Evolutionary conservation across 2,113 vertebrate species (phyloP).

Genomic region (Prietella phreatophila): DNA sequence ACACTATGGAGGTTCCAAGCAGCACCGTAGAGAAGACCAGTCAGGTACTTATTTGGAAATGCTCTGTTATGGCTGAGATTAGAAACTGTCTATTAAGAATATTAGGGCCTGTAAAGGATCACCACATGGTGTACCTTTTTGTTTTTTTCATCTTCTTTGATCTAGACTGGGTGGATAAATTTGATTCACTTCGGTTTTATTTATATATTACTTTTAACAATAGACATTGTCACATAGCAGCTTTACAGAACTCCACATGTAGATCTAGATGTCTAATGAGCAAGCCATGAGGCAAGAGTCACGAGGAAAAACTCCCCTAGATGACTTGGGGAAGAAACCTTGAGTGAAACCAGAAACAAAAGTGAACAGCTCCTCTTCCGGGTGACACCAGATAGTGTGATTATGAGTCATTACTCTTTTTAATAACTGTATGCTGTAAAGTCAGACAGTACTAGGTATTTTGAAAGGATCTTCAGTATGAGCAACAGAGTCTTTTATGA

Average conservation of each 20-base stretch:
- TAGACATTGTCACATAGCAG: neutral
- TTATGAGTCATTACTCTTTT: neutral
- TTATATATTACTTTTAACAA: neutral
- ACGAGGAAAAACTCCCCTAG: neutral
- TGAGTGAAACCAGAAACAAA: neutral
- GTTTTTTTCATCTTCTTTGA: neutral
- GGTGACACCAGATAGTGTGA: neutral
- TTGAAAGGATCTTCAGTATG: neutral
- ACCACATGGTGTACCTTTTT: neutral
- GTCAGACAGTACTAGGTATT: neutral
- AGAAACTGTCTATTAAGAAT: neutral
- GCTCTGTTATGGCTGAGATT: neutral
- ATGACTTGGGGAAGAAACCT: neutral
- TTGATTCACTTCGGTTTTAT: neutral
- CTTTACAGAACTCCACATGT: neutral
- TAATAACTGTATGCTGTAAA: neutral
- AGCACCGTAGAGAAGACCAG: conserved; percentile 97
- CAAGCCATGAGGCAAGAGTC: neutral
- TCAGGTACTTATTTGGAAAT: conserved; percentile 76
- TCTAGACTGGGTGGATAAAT: neutral
- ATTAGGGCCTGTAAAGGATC: neutral
- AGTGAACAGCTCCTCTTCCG: neutral
- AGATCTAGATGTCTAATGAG: neutral
- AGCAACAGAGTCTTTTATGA: neutral
- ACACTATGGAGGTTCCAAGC: conserved; percentile 94